Evolutionary conservation across 2,888 invertebrate species (phyloP).

Genomic region (Mayetiola destructor): DNA sequence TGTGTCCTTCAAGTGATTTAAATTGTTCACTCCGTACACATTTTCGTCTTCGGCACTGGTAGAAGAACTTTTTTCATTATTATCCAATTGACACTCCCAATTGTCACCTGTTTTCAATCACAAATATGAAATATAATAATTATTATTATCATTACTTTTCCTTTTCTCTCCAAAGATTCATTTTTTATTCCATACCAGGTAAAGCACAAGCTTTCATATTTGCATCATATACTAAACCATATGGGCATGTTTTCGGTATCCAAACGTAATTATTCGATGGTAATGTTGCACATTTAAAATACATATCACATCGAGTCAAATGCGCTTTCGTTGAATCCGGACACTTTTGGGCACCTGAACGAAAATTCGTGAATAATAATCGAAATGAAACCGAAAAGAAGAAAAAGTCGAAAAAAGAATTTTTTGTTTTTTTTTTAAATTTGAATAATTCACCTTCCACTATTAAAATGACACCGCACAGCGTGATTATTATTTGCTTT

Average conservation of each 20-base stretch:
- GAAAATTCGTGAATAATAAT: neutral
- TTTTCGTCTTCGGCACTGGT: conserved; percentile 18
- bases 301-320: conserved; percentile 32
- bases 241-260: conserved; percentile 30
- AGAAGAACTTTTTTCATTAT: neutral
- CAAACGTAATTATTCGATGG: conserved; percentile 29
- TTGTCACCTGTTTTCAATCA: conserved; percentile 24
- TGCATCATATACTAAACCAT: conserved; percentile 32
- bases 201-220: conserved; percentile 31
- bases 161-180: no score
- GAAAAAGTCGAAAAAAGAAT: neutral
- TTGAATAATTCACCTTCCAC: neutral
- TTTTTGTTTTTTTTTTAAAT: neutral
- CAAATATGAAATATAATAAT: no score
- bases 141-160: no score
- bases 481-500: neutral
- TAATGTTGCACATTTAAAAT: conserved; percentile 29
- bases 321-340: conserved; percentile 31
- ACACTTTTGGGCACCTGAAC: conserved; percentile 29
- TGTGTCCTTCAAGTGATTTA: conserved; percentile 10
- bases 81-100: conserved; percentile 32
- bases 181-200: conserved; percentile 24
- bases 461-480: neutral
- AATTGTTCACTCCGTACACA: conserved; percentile 19
- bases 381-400: neutral